phyloP scores from a whole-genome alignment of 2,888 invertebrate species.

The Ramazzottius varieornatus region DNA sequence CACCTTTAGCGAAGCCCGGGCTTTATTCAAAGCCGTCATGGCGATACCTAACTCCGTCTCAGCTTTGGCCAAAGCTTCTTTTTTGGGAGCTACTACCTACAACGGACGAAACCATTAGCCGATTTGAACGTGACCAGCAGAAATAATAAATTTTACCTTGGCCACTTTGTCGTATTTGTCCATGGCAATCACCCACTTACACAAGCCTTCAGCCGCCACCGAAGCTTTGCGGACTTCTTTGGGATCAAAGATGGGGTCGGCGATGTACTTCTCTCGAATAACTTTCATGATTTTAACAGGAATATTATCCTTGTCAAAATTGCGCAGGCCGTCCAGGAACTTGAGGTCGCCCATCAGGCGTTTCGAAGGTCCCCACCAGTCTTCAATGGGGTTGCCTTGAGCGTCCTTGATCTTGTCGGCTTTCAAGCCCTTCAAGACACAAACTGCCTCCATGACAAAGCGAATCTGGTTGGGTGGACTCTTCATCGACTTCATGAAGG shows the following conservation, averaged over 20 bases:
- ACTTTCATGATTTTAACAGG: constrained; percentile 18
- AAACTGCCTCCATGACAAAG: constrained; percentile 24
- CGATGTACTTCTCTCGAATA: constrained; percentile 24
- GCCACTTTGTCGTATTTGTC: constrained; percentile 21
- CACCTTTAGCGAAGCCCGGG: constrained; percentile 21
- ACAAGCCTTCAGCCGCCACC: constrained; percentile 53
- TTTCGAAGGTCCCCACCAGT: constrained; percentile 24
- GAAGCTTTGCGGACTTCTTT: constrained; percentile 65
- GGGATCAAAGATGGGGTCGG: constrained; percentile 64
- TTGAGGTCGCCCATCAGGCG: constrained; percentile 23
- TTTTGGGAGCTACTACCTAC: constrained; percentile 26
- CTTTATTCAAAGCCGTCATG: constrained; percentile 21
- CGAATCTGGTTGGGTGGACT: constrained; percentile 21
- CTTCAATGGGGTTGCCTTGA: constrained; percentile 19
- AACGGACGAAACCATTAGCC: background rate
- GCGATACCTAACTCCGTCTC: constrained; percentile 21
- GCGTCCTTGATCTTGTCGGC: constrained; percentile 24
- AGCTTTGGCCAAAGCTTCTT: constrained; percentile 22
- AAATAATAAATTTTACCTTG: background rate
- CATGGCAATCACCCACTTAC: constrained; percentile 23
- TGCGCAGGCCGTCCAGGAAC: constrained; percentile 20
- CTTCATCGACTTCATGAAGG: constrained; percentile 24
- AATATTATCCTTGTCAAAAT: constrained; percentile 24
- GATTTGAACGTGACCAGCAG: too few relatives aligned
- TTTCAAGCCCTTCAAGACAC: constrained; percentile 23